These are phyloP conservation scores for Agraylea sexmaculata DNA, from an alignment of 1,140 invertebrate species.

Conservation along the genomic window DNA sequence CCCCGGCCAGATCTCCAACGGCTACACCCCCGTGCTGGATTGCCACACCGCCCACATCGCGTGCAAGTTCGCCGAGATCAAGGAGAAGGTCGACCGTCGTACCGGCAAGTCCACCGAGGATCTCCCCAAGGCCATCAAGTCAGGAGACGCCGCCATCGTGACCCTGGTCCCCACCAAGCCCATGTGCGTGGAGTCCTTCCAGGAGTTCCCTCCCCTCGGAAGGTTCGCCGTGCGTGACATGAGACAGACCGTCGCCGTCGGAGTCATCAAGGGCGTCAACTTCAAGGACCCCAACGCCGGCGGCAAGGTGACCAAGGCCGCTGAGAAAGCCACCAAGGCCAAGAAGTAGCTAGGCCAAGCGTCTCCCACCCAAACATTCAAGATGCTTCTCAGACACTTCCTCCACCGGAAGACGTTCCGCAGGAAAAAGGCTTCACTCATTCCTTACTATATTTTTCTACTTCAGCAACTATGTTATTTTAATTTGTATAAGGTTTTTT, in stretches of 20 bases:
- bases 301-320: constrained; percentile 91
- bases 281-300: constrained; percentile 64
- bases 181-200: constrained; percentile 94
- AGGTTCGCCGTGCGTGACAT: constrained; percentile 98
- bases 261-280: constrained; percentile 87
- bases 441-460: constrained; percentile 32
- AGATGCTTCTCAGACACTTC: constrained; percentile 40
- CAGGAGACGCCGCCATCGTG: constrained; percentile 91
- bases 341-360: constrained; percentile 66
- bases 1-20: constrained; percentile 83
- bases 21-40: constrained; percentile 85
- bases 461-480: constrained; percentile 19
- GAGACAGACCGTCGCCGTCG: constrained; percentile 97
- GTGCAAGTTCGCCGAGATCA: constrained; percentile 88
- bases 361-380: constrained; percentile 38
- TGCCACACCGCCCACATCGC: constrained; percentile 93
- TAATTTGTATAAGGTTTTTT: constrained; percentile 22
- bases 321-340: constrained; percentile 79
- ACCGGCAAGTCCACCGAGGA: constrained; percentile 71
- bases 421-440: constrained; percentile 45
- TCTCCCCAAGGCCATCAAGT: constrained; percentile 78
- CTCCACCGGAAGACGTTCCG: constrained; percentile 43
- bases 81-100: constrained; percentile 88
- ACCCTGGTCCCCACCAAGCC: constrained; percentile 85
- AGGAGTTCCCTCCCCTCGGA: constrained; percentile 91